A percentile compares a stretch with the other conserved stretches of the same genome.
Conservation (phyloP, 2,113 vertebrate species). For the Noctilio leporinus region DNA sequence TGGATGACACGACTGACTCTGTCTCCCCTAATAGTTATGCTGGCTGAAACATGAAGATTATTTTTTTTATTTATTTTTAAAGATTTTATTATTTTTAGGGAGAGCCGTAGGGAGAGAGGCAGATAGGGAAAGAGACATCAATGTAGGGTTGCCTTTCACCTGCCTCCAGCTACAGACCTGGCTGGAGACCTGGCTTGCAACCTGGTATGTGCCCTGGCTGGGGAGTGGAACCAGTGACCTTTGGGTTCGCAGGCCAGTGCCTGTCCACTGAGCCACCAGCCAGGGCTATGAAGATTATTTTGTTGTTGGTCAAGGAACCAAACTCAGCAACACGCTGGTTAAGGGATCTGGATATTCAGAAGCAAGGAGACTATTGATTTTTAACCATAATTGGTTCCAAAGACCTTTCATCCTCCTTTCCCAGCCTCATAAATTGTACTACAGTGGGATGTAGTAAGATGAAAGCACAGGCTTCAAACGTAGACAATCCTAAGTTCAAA, state of each 20-base stretch:
- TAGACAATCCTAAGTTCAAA: neutral
- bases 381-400: neutral
- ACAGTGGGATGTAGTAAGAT: neutral
- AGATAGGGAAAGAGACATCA: no score
- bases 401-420: neutral
- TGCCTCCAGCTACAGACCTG: no score
- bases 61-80: no score
- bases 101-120: no score
- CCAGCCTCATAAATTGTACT: rapidly evolving
- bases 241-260: no score
- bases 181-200: no score
- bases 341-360: neutral
- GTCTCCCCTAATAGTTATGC: neutral
- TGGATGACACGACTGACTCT: neutral
- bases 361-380: neutral
- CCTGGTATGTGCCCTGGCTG: no score
- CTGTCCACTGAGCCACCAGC: no score
- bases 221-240: no score
- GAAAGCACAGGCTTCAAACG: neutral
- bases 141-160: no score
- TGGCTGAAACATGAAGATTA: neutral
- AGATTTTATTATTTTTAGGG: no score
- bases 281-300: neutral
- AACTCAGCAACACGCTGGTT: neutral
- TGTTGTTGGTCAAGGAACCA: neutral